phyloP scores from a whole-genome alignment of 2,113 vertebrate genomes.

The Ivindomyrus marchei region DNA sequence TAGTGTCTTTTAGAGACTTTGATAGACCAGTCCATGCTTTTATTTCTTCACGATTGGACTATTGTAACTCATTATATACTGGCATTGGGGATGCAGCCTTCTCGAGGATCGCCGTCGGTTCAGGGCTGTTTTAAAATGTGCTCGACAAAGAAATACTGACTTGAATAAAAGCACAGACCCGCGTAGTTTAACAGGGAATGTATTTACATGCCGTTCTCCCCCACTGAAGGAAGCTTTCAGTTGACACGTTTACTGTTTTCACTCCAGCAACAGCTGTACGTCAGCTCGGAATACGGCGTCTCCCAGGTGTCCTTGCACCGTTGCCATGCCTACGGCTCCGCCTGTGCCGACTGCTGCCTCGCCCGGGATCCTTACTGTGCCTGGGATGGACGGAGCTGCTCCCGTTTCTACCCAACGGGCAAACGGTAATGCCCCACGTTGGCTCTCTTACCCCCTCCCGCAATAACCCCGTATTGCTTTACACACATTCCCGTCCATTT shows the following conservation, averaged over 20 bases:
- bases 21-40: not conserved
- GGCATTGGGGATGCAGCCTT: not conserved
- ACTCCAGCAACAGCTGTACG: conserved; percentile 90
- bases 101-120: not conserved
- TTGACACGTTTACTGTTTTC: conserved; percentile 49
- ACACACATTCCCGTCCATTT: not conserved
- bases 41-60: not conserved
- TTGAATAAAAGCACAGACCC: not conserved
- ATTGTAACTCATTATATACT: not conserved
- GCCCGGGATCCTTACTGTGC: conserved; percentile 94
- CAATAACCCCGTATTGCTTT: not conserved
- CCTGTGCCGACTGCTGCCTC: conserved; percentile 95
- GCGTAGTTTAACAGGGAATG: not conserved
- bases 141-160: not conserved
- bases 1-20: not conserved
- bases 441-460: not conserved
- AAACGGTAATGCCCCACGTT: conserved; percentile 68
- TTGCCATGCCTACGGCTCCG: conserved; percentile 85
- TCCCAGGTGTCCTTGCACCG: conserved; percentile 91
- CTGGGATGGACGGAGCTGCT: conserved; percentile 94
- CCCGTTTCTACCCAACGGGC: conserved; percentile 87
- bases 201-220: conserved; percentile 30
- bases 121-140: not conserved
- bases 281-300: conserved; percentile 85
- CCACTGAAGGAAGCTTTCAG: not conserved